These are phyloP conservation scores for Condylura cristata DNA, from an alignment of 2,113 vertebrate species.

Conservation along the genomic window DNA sequence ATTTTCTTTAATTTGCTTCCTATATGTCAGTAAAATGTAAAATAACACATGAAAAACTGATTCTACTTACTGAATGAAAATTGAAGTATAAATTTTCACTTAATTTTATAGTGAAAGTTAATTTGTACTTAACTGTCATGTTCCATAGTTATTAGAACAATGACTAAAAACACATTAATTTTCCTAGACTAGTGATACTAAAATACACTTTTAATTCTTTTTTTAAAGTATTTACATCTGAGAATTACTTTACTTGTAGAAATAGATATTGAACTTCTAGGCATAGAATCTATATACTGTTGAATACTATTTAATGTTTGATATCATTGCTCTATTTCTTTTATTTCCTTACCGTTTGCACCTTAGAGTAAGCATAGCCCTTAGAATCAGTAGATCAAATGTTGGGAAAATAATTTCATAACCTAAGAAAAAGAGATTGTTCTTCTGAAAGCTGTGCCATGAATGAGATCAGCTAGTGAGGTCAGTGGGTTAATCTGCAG, in stretches of 20 bases:
- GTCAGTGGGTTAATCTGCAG: slow-evolving; percentile 88
- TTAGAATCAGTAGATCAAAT: slow-evolving; percentile 58
- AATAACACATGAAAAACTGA: neutral
- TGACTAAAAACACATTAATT: neutral
- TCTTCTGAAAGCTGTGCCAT: slow-evolving; percentile 69
- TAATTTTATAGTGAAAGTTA: slow-evolving; percentile 17
- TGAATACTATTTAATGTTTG: slow-evolving; percentile 15
- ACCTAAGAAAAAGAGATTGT: neutral
- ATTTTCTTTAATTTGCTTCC: slow-evolving; percentile 8
- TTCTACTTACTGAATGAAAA: neutral
- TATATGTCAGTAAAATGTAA: neutral
- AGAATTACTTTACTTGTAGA: slow-evolving; percentile 30
- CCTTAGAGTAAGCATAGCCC: slow-evolving; percentile 19
- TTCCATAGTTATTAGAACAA: neutral
- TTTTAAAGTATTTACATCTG: neutral
- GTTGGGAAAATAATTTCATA: slow-evolving; percentile 68
- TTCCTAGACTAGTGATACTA: neutral
- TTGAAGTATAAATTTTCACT: neutral
- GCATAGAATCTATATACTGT: neutral
- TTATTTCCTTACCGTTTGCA: slow-evolving; percentile 30
- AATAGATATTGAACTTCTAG: slow-evolving; percentile 7
- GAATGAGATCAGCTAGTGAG: slow-evolving; percentile 83
- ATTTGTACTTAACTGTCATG: neutral
- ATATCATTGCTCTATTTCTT: slow-evolving; percentile 7
- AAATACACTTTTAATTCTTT: neutral